Evolutionary conservation across 2,113 vertebrate species (phyloP), one percentile per base, ranked within the genome.

Genomic region (Eurystomus gularis): DNA sequence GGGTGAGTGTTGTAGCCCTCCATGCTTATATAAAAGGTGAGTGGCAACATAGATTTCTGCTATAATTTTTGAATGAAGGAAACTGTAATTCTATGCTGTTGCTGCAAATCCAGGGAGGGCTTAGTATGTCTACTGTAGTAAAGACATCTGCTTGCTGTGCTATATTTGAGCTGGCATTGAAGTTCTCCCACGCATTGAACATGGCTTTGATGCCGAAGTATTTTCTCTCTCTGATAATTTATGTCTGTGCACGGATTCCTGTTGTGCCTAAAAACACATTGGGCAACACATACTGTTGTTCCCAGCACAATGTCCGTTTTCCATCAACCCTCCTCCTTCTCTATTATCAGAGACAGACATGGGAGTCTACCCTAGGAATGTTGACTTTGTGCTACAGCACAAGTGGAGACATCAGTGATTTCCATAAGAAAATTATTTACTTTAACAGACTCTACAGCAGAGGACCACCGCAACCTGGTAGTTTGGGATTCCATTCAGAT

Each of bases 121-220:
- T 86, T 61, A 86, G 69, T 76, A 91, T 57, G 64, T 52, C 58
- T 44, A 16, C 3, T 14, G 60, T 96, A 96, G 96, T 97, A 96
- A 94, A 95, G 94, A 95, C 95, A 96, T 97, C 94, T 96, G 94
- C 89, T 96, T 3, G 3, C 81, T 95, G 64, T 77, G 89, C 84
- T 96, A 93, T 87, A 93, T 95, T 95, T 96, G 52, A 82, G 61
- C 80, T 95, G 48, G 86, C 60, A 58, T 62, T 86, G 82, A 96
- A 72, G 19, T 42, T 95, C 31, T 90, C 93, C 88, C 88, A 95
- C 65, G 0, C 72, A 66, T 0, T 81, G 58, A 93, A 62, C 3
- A 26, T 33, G 79, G 70, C 40, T 68, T 75, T 72, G 65, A 76
- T 76, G 82, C 73, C 4, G 31, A 89, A 81, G 44, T 52, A 72